Evolutionary conservation across 2,113 vertebrate genomes (phyloP), one percentile per base, ranked within the genome.

Genomic region (Pomatorhinus ruficollis): DNA sequence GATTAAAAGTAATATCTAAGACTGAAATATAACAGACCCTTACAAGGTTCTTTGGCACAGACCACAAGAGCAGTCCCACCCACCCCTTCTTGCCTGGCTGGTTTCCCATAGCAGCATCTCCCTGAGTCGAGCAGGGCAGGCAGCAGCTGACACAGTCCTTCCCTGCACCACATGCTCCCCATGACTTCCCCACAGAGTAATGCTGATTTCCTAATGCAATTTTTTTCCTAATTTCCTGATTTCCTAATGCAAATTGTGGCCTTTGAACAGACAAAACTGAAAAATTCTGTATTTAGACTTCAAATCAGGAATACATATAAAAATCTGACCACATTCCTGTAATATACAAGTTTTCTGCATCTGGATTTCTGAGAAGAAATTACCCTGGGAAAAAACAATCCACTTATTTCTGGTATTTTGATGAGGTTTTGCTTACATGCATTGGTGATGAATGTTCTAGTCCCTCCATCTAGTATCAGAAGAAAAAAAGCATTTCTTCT

Each of bases 91-190:
- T 80, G 24, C 9, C 49, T 9, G 10, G 4, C 19, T 79, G 16
- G 5, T 91, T 82, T 83, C 14, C 31, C 24, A 19, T 9, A 40
- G 31, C 42, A 86, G 27, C 18, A 66, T 28, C 7, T 27, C 6
- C 8, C 15, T 0, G 3, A 14, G 5, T 16, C 2, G 1, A 71
- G 9, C 31, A 45, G 27, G 30, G 21, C 27, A 61, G 37, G 31
- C 52, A 86, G 37, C 45, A 86, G 23, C 40, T 14, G 7, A 11
- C 2, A 2, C 19, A 50, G 39, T 31, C 31, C 39, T 75, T 61
- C 71, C 37, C 47, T 83, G 47, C 12, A n/a, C 28, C 33, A 31
- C 50, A 31, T 4, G 1, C 11, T 49, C 31, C 21, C 21, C 11
- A 7, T 33, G 40, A 57, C 13, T 50, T 70, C n/a, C 19, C 4